phyloP scores from a whole-genome alignment of 2,797 vertebrate species.

The Sebastes itinus region DNA sequence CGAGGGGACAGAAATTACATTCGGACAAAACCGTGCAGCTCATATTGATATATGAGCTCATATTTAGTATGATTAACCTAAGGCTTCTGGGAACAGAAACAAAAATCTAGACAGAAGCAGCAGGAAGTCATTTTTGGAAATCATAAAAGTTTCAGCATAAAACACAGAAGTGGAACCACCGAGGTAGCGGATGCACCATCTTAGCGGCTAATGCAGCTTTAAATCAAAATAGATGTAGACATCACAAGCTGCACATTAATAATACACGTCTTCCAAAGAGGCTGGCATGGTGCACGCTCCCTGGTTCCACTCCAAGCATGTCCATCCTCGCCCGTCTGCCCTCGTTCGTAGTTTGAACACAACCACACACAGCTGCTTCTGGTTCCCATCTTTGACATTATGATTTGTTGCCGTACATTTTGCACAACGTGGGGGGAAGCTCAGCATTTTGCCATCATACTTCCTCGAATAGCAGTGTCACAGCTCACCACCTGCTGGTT shows the following conservation, averaged over 20 bases:
- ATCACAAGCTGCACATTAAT: constrained; percentile 12
- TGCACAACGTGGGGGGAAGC: neutral
- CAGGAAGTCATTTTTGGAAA: neutral
- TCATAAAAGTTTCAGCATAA: neutral
- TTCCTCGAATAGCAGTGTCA: neutral
- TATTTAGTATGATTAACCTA: neutral
- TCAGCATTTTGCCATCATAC: neutral
- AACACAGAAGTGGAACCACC: neutral
- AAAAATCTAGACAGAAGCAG: neutral
- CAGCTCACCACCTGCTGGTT: neutral
- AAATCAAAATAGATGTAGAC: neutral
- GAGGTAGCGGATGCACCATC: neutral
- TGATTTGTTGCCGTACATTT: neutral
- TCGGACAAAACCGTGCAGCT: neutral
- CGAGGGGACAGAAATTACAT: neutral
- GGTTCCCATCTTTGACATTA: neutral
- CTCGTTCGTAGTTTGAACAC: neutral
- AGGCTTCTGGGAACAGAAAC: neutral
- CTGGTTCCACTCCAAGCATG: neutral
- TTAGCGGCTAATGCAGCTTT: neutral
- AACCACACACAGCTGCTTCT: constrained; percentile 12
- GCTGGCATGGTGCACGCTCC: neutral
- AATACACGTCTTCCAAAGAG: neutral
- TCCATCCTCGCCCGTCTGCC: neutral
- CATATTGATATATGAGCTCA: neutral